A percentile compares a stretch with the other conserved stretches of the same genome.
Conservation (phyloP, 2,888 invertebrate species). For the Reticulitermes lucifugus region DNA sequence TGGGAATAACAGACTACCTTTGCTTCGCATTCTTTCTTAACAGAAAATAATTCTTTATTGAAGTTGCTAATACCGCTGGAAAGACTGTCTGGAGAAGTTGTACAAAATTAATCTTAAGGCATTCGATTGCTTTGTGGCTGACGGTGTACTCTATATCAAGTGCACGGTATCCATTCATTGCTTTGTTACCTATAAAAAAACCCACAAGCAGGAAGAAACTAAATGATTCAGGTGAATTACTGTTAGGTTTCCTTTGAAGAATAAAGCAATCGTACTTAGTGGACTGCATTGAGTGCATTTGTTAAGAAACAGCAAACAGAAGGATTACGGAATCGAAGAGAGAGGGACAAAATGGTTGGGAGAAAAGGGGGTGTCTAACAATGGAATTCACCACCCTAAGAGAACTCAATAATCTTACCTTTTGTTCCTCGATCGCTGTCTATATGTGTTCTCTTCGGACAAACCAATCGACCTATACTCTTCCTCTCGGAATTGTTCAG, state of each 20-base stretch:
- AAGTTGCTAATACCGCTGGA: not conserved
- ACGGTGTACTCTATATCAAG: not conserved
- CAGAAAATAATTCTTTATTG: too few species aligned
- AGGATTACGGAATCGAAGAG: slow-evolving; percentile 34
- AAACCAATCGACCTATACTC: slow-evolving; percentile 37
- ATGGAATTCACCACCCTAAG: not conserved
- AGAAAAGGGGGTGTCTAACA: not conserved
- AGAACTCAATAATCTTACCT: slow-evolving; percentile 47
- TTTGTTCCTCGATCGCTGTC: slow-evolving; percentile 42
- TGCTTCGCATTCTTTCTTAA: too few species aligned
- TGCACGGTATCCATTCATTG: not conserved
- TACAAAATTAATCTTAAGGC: not conserved
- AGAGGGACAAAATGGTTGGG: not conserved
- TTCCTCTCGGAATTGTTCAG: slow-evolving; percentile 11
- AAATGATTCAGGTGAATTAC: slow-evolving; percentile 50
- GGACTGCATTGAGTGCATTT: slow-evolving; percentile 28
- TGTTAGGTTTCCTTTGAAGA: slow-evolving; percentile 23
- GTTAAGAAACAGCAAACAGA: slow-evolving; percentile 33
- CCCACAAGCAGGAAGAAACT: not conserved
- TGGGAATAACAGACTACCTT: too few species aligned
- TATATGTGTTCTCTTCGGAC: slow-evolving; percentile 24
- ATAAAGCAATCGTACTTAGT: slow-evolving; percentile 20
- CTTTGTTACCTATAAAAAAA: not conserved
- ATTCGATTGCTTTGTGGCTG: not conserved
- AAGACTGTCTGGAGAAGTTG: not conserved